A percentile compares a stretch with the other conserved stretches of the same genome.
These are phyloP conservation scores for Hydropsyche tenuis DNA, from an alignment of 1,140 invertebrate species.

Conservation along the genomic window DNA sequence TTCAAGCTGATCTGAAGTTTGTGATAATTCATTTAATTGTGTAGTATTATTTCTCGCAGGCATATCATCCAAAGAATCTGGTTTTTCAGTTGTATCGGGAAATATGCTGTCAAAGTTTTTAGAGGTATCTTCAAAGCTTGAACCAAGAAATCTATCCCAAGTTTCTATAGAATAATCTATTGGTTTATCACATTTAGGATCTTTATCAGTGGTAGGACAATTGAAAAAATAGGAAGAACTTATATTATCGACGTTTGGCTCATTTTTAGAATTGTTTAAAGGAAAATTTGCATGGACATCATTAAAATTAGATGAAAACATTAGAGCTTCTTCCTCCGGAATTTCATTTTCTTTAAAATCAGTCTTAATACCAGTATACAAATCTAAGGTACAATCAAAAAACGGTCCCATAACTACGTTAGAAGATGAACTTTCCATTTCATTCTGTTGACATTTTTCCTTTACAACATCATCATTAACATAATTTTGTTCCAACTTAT, in stretches of 20 bases:
- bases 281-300: constrained; percentile 52
- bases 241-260: not conserved
- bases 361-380: constrained; percentile 58
- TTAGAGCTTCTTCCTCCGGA: constrained; percentile 58
- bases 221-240: constrained; percentile 28
- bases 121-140: constrained; percentile 51
- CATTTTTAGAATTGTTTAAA: not conserved
- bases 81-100: constrained; percentile 52
- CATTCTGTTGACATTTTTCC: constrained; percentile 52
- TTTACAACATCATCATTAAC: constrained; percentile 52
- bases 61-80: no score
- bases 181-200: constrained; percentile 13
- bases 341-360: constrained; percentile 47
- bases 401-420: constrained; percentile 65
- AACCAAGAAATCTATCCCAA: constrained; percentile 56
- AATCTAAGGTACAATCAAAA: constrained; percentile 63
- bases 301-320: constrained; percentile 63
- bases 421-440: constrained; percentile 59
- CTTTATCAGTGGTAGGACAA: not conserved
- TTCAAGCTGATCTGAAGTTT: not conserved
- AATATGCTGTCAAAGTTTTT: constrained; percentile 53
- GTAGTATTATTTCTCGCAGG: no score
- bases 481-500: constrained; percentile 55
- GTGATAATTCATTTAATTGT: no score
- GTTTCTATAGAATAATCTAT: constrained; percentile 55